Percentiles rank a stretch among this genome's conserved stretches.
These are phyloP conservation scores for Agriopis aurantiaria DNA, from an alignment of 2,888 invertebrate species.

Conservation along the genomic window DNA sequence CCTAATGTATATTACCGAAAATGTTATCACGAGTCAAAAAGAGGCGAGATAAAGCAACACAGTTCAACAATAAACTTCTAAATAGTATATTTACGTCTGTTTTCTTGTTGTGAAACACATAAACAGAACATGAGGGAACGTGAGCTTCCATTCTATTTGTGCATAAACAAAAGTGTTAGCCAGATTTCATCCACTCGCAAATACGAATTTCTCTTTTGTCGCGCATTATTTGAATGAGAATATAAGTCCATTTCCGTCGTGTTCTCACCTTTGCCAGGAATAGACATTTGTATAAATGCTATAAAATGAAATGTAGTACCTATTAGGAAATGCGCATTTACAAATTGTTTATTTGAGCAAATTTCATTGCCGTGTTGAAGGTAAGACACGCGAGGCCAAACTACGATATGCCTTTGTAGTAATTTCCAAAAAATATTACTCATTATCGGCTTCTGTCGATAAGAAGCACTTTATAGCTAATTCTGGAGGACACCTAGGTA, in stretches of 20 bases:
- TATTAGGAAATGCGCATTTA: conserved; percentile 7
- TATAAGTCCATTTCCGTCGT: conserved; percentile 2
- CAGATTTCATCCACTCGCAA: conserved; percentile 14
- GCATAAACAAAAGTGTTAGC: conserved; percentile 15
- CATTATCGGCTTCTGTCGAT: neutral
- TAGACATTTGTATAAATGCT: neutral
- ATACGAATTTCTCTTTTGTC: conserved; percentile 2
- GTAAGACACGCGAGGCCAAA: conserved; percentile 8
- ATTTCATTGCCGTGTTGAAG: conserved; percentile 9
- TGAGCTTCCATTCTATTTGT: conserved; percentile 27
- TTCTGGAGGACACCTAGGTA: too few relatives aligned
- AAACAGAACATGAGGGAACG: conserved; percentile 12
- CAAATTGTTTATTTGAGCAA: conserved; percentile 6
- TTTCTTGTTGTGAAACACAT: conserved; percentile 28
- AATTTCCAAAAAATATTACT: conserved; percentile 1
- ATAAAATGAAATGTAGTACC: conserved; percentile 1
- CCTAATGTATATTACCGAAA: too few relatives aligned
- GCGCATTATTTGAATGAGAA: neutral
- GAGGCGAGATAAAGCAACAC: neutral
- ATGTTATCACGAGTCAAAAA: neutral
- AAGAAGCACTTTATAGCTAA: neutral
- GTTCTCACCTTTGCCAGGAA: conserved; percentile 18
- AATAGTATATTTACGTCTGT: conserved; percentile 29
- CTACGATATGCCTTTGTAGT: neutral
- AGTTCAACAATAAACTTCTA: conserved; percentile 6